These are phyloP conservation scores for Quadroppia sp. DNA, from an alignment of 2,888 invertebrate genomes.

Conservation along the genomic window DNA sequence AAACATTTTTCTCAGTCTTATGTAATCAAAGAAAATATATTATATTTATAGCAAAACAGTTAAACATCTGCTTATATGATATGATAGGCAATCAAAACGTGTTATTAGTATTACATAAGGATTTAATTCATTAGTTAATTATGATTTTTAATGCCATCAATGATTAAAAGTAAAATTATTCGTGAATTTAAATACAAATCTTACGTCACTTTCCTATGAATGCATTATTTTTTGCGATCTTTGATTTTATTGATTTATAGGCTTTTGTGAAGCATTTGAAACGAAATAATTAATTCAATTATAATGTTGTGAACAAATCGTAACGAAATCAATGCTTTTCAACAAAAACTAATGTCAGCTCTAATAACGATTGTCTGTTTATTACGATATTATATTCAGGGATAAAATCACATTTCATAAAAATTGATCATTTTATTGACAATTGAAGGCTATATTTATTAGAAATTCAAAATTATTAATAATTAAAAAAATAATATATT, in stretches of 20 bases:
- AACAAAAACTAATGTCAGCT: neutral
- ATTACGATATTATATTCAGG: neutral
- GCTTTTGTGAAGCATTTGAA: too few relatives aligned
- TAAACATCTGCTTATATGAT: neutral
- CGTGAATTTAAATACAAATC: too few relatives aligned
- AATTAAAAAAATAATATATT: neutral
- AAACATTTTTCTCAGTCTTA: neutral
- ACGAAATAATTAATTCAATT: too few relatives aligned
- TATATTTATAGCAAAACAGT: neutral
- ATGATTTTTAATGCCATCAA: neutral
- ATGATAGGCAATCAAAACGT: neutral
- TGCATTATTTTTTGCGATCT: too few relatives aligned
- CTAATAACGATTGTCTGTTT: too few relatives aligned
- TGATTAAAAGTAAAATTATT: too few relatives aligned
- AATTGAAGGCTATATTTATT: neutral
- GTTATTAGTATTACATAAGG: conserved; percentile 11
- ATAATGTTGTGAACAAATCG: too few relatives aligned
- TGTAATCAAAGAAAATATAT: neutral
- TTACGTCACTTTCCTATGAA: too few relatives aligned
- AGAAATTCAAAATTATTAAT: neutral
- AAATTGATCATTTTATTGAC: neutral
- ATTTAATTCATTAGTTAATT: neutral
- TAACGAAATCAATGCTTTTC: neutral
- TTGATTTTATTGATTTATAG: too few relatives aligned
- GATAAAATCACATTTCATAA: neutral